Evolutionary conservation across 2,797 vertebrate species (phyloP), one percentile per base, ranked within the genome.

Genomic region (Rallus crepitans): DNA sequence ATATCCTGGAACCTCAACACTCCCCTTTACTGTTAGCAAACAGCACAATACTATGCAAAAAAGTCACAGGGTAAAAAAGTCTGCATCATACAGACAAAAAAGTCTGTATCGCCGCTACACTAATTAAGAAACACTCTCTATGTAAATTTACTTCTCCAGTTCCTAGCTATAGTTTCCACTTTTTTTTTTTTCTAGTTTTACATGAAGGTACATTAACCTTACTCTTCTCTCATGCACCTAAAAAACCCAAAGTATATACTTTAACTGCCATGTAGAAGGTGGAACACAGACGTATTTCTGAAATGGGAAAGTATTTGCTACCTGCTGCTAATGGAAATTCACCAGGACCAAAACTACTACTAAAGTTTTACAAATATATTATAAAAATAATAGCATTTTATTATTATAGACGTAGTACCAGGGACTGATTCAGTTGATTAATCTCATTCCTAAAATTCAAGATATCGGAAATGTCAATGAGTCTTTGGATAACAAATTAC

Each of bases 131-230:
- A 95, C 2, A 37, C 4, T 24, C 11, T 27, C 9, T 57, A 90
- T 83, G 31, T 70, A 76, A 87, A 77, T 68, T 30, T 84, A 72
- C 78, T 93, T 92, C 35, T 35, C 24, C 40, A 42, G 9, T 24
- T 21, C 9, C 76, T 31, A 69, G 23, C 78, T 80, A 79, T 5
- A 84, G 81, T 76, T 50, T 80, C 55, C 56, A 53, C 3, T 70
- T 1, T 23, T 72, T 71, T 83, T 90, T 47, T 80, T 65, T 95
- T 90, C 90, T 65, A 79, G 15, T 42, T 85, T 82, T 94, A 23
- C 13, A 77, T 18, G 45, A 93, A 53, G 8, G 3, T 86, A 75
- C 89, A 93, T 95, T 91, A 84, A 78, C 92, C 65, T 89, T 86
- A 75, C 16, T 96, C 15, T 92, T 24, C 17, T 39, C 18, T 85